Percentiles rank a stretch among this genome's conserved stretches.
phyloP scores from a whole-genome alignment of 2,888 invertebrate genomes.

The Zaprionus bogoriensis region DNA sequence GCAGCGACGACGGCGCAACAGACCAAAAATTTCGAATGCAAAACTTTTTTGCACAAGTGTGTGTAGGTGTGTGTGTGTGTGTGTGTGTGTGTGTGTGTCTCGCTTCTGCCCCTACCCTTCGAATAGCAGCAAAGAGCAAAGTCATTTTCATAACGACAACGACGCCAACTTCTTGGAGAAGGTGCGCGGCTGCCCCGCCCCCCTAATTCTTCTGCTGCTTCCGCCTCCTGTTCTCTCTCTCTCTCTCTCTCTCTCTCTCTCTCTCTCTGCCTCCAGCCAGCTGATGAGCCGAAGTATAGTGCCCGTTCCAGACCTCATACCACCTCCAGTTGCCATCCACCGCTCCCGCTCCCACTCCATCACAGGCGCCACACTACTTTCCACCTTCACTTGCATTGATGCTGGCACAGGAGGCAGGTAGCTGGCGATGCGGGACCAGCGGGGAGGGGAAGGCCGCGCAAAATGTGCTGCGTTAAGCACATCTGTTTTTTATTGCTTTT shows the following conservation, averaged over 20 bases:
- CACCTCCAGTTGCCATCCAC: neutral
- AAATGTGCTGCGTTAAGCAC: slow-evolving; percentile 81
- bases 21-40: slow-evolving; percentile 74
- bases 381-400: slow-evolving; percentile 21
- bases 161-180: slow-evolving; percentile 67
- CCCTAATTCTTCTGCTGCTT: no score
- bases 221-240: neutral
- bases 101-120: neutral
- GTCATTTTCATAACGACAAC: slow-evolving; percentile 79
- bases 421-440: neutral
- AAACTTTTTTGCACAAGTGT: slow-evolving; percentile 69
- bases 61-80: slow-evolving; percentile 20
- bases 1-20: slow-evolving; percentile 49
- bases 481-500: slow-evolving; percentile 82
- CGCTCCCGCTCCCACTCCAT: neutral
- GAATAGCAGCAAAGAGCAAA: slow-evolving; percentile 63
- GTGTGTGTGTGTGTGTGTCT: slow-evolving; percentile 17
- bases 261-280: slow-evolving; percentile 1
- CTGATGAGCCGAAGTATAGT: slow-evolving; percentile 60
- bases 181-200: slow-evolving; percentile 40
- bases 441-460: slow-evolving; percentile 31
- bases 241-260: neutral
- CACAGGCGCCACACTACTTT: neutral
- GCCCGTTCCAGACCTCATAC: neutral
- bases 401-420: neutral